These are phyloP conservation scores for Carassius gibelio DNA, from an alignment of 2,113 vertebrate species.

Conservation along the genomic window DNA sequence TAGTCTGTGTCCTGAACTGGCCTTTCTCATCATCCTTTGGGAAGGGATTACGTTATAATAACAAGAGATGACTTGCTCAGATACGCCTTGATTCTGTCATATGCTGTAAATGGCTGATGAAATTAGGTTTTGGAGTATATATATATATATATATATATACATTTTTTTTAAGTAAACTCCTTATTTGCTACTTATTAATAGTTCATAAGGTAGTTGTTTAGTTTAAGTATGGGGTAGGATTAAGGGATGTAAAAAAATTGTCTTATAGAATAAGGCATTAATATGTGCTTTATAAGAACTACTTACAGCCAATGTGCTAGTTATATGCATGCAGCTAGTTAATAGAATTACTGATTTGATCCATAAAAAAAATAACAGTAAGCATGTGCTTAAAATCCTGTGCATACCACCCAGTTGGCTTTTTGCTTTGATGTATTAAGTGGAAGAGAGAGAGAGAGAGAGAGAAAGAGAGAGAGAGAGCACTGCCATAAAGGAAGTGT, in stretches of 20 bases:
- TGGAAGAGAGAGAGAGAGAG: neutral
- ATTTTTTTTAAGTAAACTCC: too few species aligned
- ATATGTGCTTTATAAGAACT: too few species aligned
- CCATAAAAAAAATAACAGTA: neutral
- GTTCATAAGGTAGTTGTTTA: too few species aligned
- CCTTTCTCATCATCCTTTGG: conserved; percentile 52
- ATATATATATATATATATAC: too few species aligned
- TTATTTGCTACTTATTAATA: too few species aligned
- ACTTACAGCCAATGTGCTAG: neutral
- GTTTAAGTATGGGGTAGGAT: too few species aligned
- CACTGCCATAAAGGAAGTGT: conserved; percentile 40
- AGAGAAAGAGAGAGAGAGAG: conserved; percentile 17
- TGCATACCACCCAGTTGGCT: conserved; percentile 31
- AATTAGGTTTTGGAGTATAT: neutral
- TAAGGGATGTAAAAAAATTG: too few species aligned
- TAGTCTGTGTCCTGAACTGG: conserved; percentile 41
- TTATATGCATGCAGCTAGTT: neutral
- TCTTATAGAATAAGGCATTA: too few species aligned
- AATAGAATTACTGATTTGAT: conserved; percentile 1
- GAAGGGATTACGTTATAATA: conserved; percentile 44
- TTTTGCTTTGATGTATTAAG: conserved; percentile 33
- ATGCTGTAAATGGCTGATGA: conserved; percentile 6
- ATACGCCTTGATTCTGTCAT: conserved; percentile 28
- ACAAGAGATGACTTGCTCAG: conserved; percentile 48
- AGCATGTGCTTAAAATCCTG: conserved; percentile 12